Conservation (phyloP, 2,797 vertebrate genomes). For the Oreortyx pictus region DNA sequence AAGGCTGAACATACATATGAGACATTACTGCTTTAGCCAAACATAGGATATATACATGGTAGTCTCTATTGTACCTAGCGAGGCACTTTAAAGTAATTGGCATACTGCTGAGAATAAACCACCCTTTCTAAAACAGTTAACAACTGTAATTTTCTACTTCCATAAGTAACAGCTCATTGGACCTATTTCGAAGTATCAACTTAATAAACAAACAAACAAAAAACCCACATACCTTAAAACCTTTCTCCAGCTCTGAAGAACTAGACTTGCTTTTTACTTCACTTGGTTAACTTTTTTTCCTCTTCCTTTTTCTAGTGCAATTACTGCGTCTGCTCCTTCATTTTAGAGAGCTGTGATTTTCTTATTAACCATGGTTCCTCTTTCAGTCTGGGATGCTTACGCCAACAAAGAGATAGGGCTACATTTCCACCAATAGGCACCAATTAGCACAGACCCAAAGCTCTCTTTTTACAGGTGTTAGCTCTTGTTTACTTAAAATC, state of each 20-base stretch:
- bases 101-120: neutral
- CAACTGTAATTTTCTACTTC: neutral
- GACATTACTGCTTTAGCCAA: neutral
- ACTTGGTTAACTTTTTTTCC: neutral
- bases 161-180: neutral
- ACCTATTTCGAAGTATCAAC: neutral
- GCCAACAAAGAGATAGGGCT: neutral
- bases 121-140: neutral
- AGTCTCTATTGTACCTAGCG: neutral
- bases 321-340: fast-evolving
- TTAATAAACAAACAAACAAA: neutral
- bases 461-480: neutral
- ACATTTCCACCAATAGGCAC: neutral
- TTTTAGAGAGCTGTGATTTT: neutral
- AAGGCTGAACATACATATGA: neutral
- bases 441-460: neutral
- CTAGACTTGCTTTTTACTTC: neutral
- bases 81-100: neutral
- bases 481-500: neutral
- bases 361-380: neutral
- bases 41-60: neutral
- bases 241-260: neutral
- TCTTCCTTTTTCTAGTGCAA: neutral
- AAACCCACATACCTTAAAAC: neutral
- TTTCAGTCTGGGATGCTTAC: neutral